These are phyloP conservation scores for Sebastes glaucus DNA, from an alignment of 2,797 vertebrate species.

Conservation along the genomic window DNA sequence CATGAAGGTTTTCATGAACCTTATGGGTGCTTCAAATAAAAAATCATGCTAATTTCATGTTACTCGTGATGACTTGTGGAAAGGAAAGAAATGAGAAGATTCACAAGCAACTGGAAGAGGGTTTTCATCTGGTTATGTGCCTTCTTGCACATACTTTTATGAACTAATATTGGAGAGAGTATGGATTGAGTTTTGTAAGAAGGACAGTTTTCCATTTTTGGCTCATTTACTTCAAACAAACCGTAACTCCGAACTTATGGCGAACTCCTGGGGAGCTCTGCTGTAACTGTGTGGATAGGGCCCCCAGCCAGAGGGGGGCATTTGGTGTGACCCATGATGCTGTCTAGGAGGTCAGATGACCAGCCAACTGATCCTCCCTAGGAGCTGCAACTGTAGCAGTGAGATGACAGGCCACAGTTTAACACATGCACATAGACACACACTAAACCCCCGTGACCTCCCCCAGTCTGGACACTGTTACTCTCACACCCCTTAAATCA, in stretches of 20 bases:
- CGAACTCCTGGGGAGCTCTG: background rate
- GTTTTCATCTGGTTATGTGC: background rate
- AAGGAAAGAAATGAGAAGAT: background rate
- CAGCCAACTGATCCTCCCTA: constrained; percentile 71
- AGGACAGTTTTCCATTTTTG: background rate
- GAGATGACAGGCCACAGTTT: constrained; percentile 67
- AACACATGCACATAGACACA: constrained; percentile 31
- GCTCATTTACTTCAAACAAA: background rate
- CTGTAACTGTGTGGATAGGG: background rate
- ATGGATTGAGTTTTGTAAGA: background rate
- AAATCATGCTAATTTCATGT: background rate
- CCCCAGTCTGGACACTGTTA: constrained; percentile 55
- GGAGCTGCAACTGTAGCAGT: constrained; percentile 74
- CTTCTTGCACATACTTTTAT: background rate
- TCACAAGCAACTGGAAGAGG: background rate
- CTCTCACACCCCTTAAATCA: constrained; percentile 37
- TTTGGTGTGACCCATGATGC: constrained; percentile 54
- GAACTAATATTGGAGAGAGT: background rate
- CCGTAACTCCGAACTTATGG: background rate
- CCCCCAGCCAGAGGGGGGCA: background rate
- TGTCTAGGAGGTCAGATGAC: constrained; percentile 47
- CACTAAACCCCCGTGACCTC: constrained; percentile 32
- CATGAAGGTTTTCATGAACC: background rate
- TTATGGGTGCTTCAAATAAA: background rate
- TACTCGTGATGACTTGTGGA: background rate